Evolutionary conservation across 2,797 vertebrate genomes (phyloP), one percentile per base, ranked within the genome.

Genomic region (Antennarius maculatus): DNA sequence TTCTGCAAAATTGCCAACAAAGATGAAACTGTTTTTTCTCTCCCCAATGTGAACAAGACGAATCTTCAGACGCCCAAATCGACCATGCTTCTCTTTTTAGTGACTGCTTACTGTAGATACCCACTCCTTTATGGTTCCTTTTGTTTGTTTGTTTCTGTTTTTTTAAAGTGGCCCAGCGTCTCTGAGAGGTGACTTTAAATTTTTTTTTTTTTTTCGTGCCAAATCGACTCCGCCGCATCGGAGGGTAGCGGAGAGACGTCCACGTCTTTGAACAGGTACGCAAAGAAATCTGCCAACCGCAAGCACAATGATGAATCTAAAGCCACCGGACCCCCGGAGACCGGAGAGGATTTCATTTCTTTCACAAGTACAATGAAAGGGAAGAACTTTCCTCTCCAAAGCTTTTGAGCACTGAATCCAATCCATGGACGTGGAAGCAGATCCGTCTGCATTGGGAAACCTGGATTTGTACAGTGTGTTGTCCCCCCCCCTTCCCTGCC

Each of bases 391-490:
- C 18, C 14, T 45, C 49, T 75, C 34, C n/a, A 58, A 37, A 2
- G 50, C 45, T 27, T 29, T 51, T 61, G 13, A 51, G 54, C 31
- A 31, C 47, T 6, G 53, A 57, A 68, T 46, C 56, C 31, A 34
- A 63, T 46, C 58, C 51, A 27, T 47, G 4, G 18, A 65, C 34
- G 18, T 17, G 15, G 58, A 67, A 69, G 61, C 65, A 13, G 61
- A 34, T 62, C 7, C 5, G 52, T 46, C 62, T 34, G 31, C 42
- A 45, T 18, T 31, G 56, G 42, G 9, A 77, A 62, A 64, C 54
- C 18, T 60, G 71, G 71, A 80, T 83, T 77, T 83, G 80, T 81
- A 83, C 74, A 84, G 65, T 42, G 1, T 47, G 17, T 29, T 37
- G 52, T 27, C 46, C 5, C 16, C 27, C 23, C 23, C 49, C 11